A percentile compares a stretch with the other conserved stretches of the same genome.
These are phyloP conservation scores for Actinernus sp. DNA, from an alignment of 92 coral and sea anemone species.

Conservation along the genomic window DNA sequence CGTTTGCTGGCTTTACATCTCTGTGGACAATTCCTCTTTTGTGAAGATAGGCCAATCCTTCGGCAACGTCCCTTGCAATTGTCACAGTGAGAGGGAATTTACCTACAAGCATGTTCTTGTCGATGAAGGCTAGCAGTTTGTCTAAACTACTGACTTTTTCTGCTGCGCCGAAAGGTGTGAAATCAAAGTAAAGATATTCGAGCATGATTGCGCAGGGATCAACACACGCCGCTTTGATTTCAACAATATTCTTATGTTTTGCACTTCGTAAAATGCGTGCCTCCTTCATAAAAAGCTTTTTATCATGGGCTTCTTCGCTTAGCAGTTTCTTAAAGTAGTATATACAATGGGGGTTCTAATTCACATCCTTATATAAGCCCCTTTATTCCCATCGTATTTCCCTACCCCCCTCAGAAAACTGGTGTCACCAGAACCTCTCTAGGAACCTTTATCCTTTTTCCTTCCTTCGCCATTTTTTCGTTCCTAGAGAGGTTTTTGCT, in stretches of 20 bases:
- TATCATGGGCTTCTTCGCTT: too few relatives aligned
- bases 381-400: too few relatives aligned
- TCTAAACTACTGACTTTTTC: slow-evolving; percentile 28
- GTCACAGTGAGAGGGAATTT: slow-evolving; percentile 24
- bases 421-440: too few relatives aligned
- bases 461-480: too few relatives aligned
- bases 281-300: slow-evolving; percentile 48
- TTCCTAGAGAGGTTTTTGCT: too few relatives aligned
- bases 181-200: slow-evolving; percentile 46
- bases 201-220: slow-evolving; percentile 55
- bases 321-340: too few relatives aligned
- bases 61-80: slow-evolving; percentile 22
- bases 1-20: slow-evolving; percentile 54
- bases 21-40: slow-evolving; percentile 32
- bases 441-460: too few relatives aligned
- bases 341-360: too few relatives aligned
- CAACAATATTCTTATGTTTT: slow-evolving; percentile 30
- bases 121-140: background rate
- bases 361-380: too few relatives aligned
- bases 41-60: slow-evolving; percentile 40
- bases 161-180: slow-evolving; percentile 43
- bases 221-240: slow-evolving; percentile 17
- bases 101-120: slow-evolving; percentile 5
- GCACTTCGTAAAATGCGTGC: slow-evolving; percentile 42
- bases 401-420: too few relatives aligned